Base-by-base conservation (phyloP, 1,140 invertebrate species). In the Tetramorium parvispinum region DNA sequence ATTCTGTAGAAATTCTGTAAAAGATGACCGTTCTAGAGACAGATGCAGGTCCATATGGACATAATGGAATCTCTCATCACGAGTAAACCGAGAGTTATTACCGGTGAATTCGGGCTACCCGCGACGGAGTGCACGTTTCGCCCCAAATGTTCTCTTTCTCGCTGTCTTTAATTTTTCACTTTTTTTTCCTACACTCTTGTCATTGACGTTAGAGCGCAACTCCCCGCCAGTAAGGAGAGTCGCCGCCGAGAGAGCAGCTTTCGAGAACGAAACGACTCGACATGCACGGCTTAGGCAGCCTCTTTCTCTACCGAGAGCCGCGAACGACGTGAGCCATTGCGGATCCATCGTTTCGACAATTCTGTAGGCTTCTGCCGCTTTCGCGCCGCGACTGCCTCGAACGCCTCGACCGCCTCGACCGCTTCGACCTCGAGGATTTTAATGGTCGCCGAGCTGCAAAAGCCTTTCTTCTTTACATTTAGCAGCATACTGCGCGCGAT, bases 61-160 rank as follows among this genome's bases (percentile, higher is more conserved):
- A 32, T 11, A 24, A 73, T 59, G 51, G 16, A 71, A 71, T 3
- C 24, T 6, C 18, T 32, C 11, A 16, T 43, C 18, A 37, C 63
- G 32, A 0, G 32, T 70, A 70, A 32, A 73, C 21, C 16, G 46
- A 81, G 32, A 2, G 0, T 81, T 40, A 79, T n/a, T n/a, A 53
- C 18, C 8, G 3, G 59, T 27, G 40, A 55, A 65, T 32, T 65
- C 76, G 59, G 5, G 24, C 18, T 32, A 49, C 11, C 76, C 24
- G 49, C 59, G 57, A 78, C 61, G 13, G 46, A 68, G 21, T 81
- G 63, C 77, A 81, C 77, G 61, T 81, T 68, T 81, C 63, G 32
- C 49, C 32, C 7, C 46, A 16, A 81, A 43, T 81, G 46, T 70
- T 70, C 6, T 81, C 32, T 55, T 70, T 27, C 53, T 79, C 13